Evolutionary conservation across 2,113 vertebrate genomes (phyloP), one percentile per base, ranked within the genome.

Genomic region (Andinoacara biseriatus): DNA sequence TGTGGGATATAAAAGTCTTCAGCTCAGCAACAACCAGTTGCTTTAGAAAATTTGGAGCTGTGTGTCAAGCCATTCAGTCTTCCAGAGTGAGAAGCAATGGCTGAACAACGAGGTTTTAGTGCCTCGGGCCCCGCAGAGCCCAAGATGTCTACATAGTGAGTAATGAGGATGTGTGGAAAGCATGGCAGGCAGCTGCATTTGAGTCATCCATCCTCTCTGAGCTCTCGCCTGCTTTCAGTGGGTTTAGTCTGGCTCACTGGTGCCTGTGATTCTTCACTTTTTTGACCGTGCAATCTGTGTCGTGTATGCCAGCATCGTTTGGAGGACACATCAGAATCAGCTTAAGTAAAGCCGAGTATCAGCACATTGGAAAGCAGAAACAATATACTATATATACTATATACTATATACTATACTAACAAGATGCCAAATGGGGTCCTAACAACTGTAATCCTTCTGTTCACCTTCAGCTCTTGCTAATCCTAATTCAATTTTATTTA

Each of bases 91-190:
- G 74, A 85, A 76, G 59, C 40, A 7, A 69, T 61, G 24, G 33
- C 40, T 76, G 54, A 90, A 90, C 88, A 89, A 87, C 76, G 20
- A 86, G 61, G 85, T 90, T 91, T 90, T 79, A 89, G 87, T 74
- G 88, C 78, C 40, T 40, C 15, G 24, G 43, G 52, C 82, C 79
- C 69, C 88, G 74, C 10, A 3, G 80, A 91, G 79, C 76, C 82
- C 20, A 74, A 87, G 29, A 90, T 93, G 90, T 90, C 86, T 92
- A 84, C 86, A 85, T 78, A 84, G 57, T 94, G 93, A 92, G 92
- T 92, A 94, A 94, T 93, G 90, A 93, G 93, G 89, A 94, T 94
- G 91, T 94, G 92, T 88, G 88, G 89, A 94, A 93, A 94, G 89
- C 86, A 89, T 87, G 86, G 90, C 87, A 86, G 91, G 84, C 93